Percentiles rank a stretch among this genome's conserved stretches.
Conservation (phyloP, 2,113 vertebrate genomes). For the Mungos mungo region DNA sequence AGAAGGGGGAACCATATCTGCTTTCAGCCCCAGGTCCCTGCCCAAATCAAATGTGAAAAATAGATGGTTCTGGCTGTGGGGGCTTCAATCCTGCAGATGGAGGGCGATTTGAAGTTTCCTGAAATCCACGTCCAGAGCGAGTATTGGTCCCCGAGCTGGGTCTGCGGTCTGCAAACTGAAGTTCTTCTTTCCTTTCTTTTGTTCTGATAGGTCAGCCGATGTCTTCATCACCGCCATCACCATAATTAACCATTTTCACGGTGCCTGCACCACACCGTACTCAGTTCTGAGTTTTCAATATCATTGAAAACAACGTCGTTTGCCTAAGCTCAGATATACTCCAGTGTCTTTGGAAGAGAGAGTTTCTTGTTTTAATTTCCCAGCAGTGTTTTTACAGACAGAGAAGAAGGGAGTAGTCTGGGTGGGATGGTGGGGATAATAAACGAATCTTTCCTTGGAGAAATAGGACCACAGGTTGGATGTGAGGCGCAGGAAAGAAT, state of each 20-base stretch:
- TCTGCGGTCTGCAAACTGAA: background rate
- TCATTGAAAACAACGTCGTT: slow-evolving; percentile 42
- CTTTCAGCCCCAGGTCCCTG: slow-evolving; percentile 76
- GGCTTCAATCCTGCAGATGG: slow-evolving; percentile 39
- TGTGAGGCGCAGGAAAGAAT: slow-evolving; percentile 66
- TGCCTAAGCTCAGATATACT: slow-evolving; percentile 54
- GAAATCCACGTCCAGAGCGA: background rate
- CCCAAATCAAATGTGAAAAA: slow-evolving; percentile 78
- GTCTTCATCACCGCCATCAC: slow-evolving; percentile 16
- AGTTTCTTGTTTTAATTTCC: slow-evolving; percentile 79
- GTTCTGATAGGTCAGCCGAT: slow-evolving; percentile 26
- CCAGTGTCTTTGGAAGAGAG: slow-evolving; percentile 70
- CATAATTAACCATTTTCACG: slow-evolving; percentile 49
- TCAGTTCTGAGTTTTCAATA: slow-evolving; percentile 24
- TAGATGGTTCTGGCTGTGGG: background rate
- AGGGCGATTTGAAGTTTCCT: slow-evolving; percentile 35
- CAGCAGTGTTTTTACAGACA: slow-evolving; percentile 76
- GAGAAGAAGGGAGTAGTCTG: slow-evolving; percentile 58
- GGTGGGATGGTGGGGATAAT: slow-evolving; percentile 65
- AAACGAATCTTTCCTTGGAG: slow-evolving; percentile 69
- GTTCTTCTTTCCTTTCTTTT: background rate
- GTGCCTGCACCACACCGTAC: background rate
- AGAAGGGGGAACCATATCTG: slow-evolving; percentile 72
- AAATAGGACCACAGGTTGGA: slow-evolving; percentile 75
- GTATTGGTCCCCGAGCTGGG: background rate